Evolutionary conservation across 2,113 vertebrate genomes (phyloP), one percentile per base, ranked within the genome.

Genomic region (Catagonus wagneri): DNA sequence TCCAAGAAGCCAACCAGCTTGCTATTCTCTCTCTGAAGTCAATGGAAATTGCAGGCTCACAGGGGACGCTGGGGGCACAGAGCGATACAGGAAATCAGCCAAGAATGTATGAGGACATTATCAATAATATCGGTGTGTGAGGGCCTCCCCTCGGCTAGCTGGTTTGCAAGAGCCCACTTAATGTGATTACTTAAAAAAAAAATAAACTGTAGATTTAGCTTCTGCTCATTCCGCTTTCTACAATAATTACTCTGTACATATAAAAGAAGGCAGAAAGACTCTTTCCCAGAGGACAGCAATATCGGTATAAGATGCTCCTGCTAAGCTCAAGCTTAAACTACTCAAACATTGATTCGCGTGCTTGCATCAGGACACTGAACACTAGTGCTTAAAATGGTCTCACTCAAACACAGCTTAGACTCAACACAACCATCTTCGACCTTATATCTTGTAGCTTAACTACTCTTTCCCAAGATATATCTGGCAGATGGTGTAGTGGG

Each of bases 91-190:
- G 65, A 56, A 95, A 79, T 29, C 52, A 23, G 14, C 44, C 74
- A 78, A 92, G 92, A 95, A 52, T 44, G 0, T 56, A n/a, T 11
- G 50, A 94, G 78, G 44, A 61, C 29, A 11, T 74, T 90, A 72
- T 61, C 65, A 56, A 66, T 89, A 58, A 87, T 15, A 96, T 85
- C 83, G 36, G 34, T 8, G 23, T 52, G n/a, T 52, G 52, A 72
- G 56, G 54, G 27, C 54, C 19, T 89, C n/a, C 39, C 19, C 58
- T 90, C 0, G 0, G 86, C 61, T 93, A 89, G 89, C 76, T 91
- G 78, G 34, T 72, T 94, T 54, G 32, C 34, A 93, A 98, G 79
- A 95, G 83, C 20, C 58, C 32, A 87, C 74, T 95, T 96, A 72
- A 90, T 44, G 32, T 76, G 90, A 87, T 95, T 72, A 84, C 54